Percentiles rank a stretch among this genome's conserved stretches.
phyloP scores from a whole-genome alignment of 2,113 vertebrate species.

The Datnioides undecimradiatus region DNA sequence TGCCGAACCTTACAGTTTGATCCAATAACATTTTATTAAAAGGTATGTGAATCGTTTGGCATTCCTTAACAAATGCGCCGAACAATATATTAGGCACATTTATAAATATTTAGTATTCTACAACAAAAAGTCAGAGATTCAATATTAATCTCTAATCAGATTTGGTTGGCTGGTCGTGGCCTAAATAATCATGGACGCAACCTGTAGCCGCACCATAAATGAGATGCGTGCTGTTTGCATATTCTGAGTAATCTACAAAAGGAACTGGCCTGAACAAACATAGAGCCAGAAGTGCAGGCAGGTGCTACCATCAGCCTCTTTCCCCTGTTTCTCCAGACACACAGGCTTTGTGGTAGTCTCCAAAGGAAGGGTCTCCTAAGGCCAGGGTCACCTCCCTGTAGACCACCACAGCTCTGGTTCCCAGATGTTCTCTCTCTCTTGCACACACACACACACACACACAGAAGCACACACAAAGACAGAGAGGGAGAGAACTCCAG shows the following conservation, averaged over 20 bases:
- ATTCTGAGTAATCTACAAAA: constrained; percentile 80
- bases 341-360: constrained; percentile 69
- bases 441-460: constrained; percentile 27
- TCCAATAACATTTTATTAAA: background rate
- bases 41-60: background rate
- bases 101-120: background rate
- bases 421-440: constrained; percentile 86
- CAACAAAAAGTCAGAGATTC: background rate
- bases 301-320: constrained; percentile 79
- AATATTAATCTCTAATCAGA: background rate
- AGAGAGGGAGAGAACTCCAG: too few relatives aligned
- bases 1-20: background rate
- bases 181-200: background rate
- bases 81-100: background rate
- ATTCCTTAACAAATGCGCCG: background rate
- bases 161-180: background rate
- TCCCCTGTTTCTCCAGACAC: constrained; percentile 74
- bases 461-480: constrained; percentile 6
- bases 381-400: constrained; percentile 84
- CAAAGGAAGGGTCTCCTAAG: constrained; percentile 84
- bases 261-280: constrained; percentile 88
- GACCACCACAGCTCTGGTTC: constrained; percentile 86
- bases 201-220: constrained; percentile 4
- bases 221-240: constrained; percentile 4
- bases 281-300: constrained; percentile 82